A percentile compares a stretch with the other conserved stretches of the same genome.
Evolutionary conservation across 92 coral and sea anemone species (phyloP).

Genomic region (Zoanthus gigantus): DNA sequence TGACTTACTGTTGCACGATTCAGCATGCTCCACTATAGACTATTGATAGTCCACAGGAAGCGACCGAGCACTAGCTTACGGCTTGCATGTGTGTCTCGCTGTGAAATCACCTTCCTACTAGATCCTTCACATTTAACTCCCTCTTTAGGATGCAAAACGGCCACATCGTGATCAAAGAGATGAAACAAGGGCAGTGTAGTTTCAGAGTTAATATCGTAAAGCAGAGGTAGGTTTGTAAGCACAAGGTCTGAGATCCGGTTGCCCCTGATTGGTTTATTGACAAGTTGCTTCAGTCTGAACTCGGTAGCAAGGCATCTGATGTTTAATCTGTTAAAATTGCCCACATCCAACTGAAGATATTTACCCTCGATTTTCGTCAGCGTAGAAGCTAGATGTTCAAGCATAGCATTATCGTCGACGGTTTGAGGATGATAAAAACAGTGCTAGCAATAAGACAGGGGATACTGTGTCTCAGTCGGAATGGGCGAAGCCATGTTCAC

Average conservation of each 20-base stretch:
- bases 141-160: not conserved
- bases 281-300: not conserved
- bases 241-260: not conserved
- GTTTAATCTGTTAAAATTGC: not conserved
- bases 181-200: not conserved
- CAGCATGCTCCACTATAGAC: not conserved
- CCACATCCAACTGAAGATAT: no score
- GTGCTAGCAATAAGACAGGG: no score
- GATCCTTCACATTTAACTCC: not conserved
- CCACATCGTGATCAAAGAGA: not conserved
- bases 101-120: not conserved
- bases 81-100: not conserved
- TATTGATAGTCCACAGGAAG: not conserved
- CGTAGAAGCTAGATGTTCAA: no score
- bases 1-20: not conserved
- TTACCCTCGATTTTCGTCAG: no score
- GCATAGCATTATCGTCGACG: no score
- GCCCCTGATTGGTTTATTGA: not conserved
- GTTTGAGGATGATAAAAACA: no score
- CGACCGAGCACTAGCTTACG: not conserved
- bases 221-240: not conserved
- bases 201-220: no score
- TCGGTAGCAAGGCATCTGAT: not conserved
- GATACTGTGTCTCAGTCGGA: no score
- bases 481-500: no score